Conservation (phyloP, 2,888 invertebrate species). For the Lithodes maja region DNA sequence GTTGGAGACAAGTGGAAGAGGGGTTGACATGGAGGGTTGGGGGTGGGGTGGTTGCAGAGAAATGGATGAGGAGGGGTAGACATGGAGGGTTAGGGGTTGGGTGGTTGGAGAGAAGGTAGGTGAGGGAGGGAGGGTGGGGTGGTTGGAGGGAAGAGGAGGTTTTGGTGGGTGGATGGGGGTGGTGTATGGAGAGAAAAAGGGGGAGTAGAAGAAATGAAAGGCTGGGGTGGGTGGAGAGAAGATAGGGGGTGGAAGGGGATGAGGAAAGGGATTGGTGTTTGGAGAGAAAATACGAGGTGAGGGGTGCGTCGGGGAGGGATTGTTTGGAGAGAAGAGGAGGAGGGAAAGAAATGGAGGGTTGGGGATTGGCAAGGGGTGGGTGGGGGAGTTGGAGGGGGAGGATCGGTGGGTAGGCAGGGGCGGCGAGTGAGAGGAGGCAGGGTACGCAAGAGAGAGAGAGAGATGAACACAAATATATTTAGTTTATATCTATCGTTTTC, state of each 20-base stretch:
- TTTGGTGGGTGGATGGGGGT: too few relatives aligned
- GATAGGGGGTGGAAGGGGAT: too few relatives aligned
- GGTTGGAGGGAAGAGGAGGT: neutral
- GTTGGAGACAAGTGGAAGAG: too few relatives aligned
- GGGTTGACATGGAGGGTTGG: too few relatives aligned
- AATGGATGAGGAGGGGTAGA: neutral
- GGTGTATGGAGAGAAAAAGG: too few relatives aligned
- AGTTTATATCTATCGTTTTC: too few relatives aligned
- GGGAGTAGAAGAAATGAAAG: too few relatives aligned
- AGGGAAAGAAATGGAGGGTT: neutral
- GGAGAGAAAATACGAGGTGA: too few relatives aligned
- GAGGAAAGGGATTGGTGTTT: too few relatives aligned
- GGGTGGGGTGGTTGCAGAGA: neutral
- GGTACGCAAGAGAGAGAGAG: neutral
- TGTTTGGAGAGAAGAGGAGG: neutral
- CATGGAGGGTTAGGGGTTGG: neutral
- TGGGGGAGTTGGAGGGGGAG: neutral
- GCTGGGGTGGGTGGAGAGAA: too few relatives aligned
- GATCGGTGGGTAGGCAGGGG: neutral
- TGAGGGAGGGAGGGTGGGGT: neutral
- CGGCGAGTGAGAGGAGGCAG: neutral
- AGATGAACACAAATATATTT: too few relatives aligned
- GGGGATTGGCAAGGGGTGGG: neutral
- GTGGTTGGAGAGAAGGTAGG: neutral
- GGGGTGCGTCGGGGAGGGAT: neutral